These are phyloP conservation scores for Epistrophe grossulariae DNA, from an alignment of 2,888 invertebrate species.

Conservation along the genomic window DNA sequence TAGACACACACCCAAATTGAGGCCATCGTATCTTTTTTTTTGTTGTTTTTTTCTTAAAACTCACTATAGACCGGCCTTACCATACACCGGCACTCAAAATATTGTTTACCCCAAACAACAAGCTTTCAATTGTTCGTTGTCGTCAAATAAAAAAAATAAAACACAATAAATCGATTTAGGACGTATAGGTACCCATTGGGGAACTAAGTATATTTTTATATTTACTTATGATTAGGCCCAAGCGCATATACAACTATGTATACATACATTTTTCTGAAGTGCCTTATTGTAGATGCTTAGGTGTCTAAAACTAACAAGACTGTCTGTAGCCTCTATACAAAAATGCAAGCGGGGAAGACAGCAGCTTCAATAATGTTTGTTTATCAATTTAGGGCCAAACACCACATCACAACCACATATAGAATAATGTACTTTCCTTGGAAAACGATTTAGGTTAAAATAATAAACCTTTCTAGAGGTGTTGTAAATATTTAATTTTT, in stretches of 20 bases:
- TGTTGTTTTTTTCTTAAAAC: neutral
- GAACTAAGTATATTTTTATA: constrained; percentile 28
- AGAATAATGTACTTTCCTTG: neutral
- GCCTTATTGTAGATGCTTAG: constrained; percentile 22
- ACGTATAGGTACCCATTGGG: neutral
- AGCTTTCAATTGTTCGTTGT: constrained; percentile 47
- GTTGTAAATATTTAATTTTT: constrained; percentile 67
- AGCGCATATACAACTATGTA: neutral
- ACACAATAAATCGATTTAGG: constrained; percentile 42
- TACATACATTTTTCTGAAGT: neutral
- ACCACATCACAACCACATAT: neutral
- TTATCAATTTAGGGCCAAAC: constrained; percentile 62
- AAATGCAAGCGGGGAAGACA: constrained; percentile 22
- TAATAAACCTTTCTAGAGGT: constrained; percentile 46
- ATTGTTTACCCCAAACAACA: constrained; percentile 44
- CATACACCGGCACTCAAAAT: neutral
- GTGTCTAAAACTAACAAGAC: constrained; percentile 60
- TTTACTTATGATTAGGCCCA: constrained; percentile 63
- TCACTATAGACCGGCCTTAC: neutral
- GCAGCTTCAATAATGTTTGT: constrained; percentile 49
- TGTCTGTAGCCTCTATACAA: constrained; percentile 25
- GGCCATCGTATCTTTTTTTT: constrained; percentile 10
- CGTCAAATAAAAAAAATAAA: neutral
- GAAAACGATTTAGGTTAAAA: constrained; percentile 61
- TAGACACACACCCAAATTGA: constrained; percentile 18